Percentiles rank a stretch among this genome's conserved stretches.
Evolutionary conservation across 2,113 vertebrate species (phyloP).

Genomic region (Puntigrus tetrazona): DNA sequence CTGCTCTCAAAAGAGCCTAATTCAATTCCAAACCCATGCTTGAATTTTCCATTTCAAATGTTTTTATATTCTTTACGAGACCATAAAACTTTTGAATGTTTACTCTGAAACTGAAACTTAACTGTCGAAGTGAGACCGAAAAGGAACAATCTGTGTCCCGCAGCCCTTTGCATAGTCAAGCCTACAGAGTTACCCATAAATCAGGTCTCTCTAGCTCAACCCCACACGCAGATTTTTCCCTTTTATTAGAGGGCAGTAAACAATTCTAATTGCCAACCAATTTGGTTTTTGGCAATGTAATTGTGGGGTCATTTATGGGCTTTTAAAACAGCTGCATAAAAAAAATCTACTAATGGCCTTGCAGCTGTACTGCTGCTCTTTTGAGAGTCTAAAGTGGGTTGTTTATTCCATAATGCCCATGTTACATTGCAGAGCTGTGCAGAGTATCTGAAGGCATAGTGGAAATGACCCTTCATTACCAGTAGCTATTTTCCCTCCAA

Average conservation of each 20-base stretch:
- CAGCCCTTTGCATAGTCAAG: conserved; percentile 9
- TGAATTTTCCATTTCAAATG: conserved; percentile 64
- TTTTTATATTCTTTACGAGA: conserved; percentile 24
- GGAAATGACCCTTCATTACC: conserved; percentile 40
- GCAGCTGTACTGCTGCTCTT: conserved; percentile 41
- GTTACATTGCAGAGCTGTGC: conserved; percentile 38
- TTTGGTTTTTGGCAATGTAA: conserved; percentile 55
- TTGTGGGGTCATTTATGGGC: conserved; percentile 48
- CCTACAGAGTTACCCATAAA: conserved; percentile 42
- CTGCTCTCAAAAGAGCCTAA: conserved; percentile 48
- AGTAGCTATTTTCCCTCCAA: conserved; percentile 4
- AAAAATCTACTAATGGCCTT: conserved; percentile 47
- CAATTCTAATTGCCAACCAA: conserved; percentile 57
- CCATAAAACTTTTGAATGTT: neutral
- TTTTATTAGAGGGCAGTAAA: conserved; percentile 51
- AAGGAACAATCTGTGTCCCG: neutral
- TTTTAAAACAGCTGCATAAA: conserved; percentile 56
- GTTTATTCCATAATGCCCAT: conserved; percentile 44
- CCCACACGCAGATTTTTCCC: conserved; percentile 35
- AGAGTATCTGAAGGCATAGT: neutral
- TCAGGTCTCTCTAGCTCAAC: conserved; percentile 36
- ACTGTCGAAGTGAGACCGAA: neutral
- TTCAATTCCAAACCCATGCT: conserved; percentile 57
- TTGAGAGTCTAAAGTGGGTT: conserved; percentile 44
- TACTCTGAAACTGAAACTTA: neutral